Evolutionary conservation across 2,888 invertebrate genomes (phyloP).

Genomic region (Nudaria mundana): DNA sequence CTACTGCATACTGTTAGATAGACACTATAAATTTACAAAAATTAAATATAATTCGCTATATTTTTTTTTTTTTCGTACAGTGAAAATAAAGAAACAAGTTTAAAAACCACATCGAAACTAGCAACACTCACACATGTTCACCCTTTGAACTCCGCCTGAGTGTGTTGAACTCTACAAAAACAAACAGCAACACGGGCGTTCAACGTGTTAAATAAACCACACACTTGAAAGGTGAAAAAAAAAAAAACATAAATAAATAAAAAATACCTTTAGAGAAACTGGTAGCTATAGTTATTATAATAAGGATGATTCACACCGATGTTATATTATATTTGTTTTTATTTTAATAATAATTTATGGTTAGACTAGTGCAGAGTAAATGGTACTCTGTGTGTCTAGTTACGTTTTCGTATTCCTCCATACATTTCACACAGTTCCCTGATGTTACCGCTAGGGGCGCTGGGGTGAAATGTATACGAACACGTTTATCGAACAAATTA

Average conservation of each 20-base stretch:
- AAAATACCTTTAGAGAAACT: constrained; percentile 11
- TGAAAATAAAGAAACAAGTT: not conserved
- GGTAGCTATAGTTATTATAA: constrained; percentile 8
- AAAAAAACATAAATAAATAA: constrained; percentile 17
- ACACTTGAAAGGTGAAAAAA: constrained; percentile 5
- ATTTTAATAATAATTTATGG: too few species aligned
- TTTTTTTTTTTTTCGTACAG: too few species aligned
- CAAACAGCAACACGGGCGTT: not conserved
- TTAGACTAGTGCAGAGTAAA: too few species aligned
- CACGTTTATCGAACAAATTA: too few species aligned
- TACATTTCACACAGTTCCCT: too few species aligned
- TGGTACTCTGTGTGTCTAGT: too few species aligned
- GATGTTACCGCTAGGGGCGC: too few species aligned
- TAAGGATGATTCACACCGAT: constrained; percentile 12
- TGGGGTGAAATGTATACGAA: too few species aligned
- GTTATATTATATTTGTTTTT: not conserved
- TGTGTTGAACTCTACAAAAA: not conserved
- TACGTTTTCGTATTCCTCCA: too few species aligned
- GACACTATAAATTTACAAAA: too few species aligned
- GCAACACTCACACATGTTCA: constrained; percentile 1
- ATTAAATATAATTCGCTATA: too few species aligned
- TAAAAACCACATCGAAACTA: constrained; percentile 18
- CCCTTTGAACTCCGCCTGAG: not conserved
- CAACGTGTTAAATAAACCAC: constrained; percentile 3
- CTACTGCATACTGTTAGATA: too few species aligned